Conservation (phyloP, 2,888 invertebrate species). For the Cremastobaeus sp. region DNA sequence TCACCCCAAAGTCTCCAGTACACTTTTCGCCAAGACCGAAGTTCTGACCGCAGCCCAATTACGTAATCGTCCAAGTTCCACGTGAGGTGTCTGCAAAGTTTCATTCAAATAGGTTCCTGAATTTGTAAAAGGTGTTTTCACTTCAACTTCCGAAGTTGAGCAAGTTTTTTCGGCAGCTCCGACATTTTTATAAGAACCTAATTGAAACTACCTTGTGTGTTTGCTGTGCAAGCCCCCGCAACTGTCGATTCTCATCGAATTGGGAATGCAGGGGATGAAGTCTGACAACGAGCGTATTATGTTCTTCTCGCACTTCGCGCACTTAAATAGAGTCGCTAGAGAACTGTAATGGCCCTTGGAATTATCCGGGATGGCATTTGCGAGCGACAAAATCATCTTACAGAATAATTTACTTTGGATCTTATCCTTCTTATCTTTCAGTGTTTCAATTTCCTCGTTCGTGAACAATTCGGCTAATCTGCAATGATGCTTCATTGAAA, state of each 20-base stretch:
- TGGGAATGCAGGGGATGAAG: constrained; percentile 85
- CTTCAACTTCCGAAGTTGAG: constrained; percentile 5
- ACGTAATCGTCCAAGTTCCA: constrained; percentile 93
- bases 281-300: constrained; percentile 85
- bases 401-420: constrained; percentile 90
- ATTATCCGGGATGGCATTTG: constrained; percentile 87
- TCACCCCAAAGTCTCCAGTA: constrained; percentile 97
- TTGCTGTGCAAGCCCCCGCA: constrained; percentile 86
- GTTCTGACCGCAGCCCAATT: constrained; percentile 85
- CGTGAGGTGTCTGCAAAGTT: constrained; percentile 81
- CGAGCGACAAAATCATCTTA: constrained; percentile 88
- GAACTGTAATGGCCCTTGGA: constrained; percentile 89
- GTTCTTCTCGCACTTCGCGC: constrained; percentile 86
- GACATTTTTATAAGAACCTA: no score
- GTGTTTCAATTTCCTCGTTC: constrained; percentile 90
- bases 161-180: neutral
- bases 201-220: constrained; percentile 84
- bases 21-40: constrained; percentile 93
- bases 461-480: constrained; percentile 93
- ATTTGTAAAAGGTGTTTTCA: constrained; percentile 28
- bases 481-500: constrained; percentile 13
- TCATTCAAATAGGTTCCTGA: constrained; percentile 45
- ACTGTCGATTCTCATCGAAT: constrained; percentile 85
- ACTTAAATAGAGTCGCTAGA: constrained; percentile 87
- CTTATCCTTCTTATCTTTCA: constrained; percentile 93